Evolutionary conservation across 2,797 vertebrate species (phyloP).

Genomic region (Lagorchestes hirsutus): DNA sequence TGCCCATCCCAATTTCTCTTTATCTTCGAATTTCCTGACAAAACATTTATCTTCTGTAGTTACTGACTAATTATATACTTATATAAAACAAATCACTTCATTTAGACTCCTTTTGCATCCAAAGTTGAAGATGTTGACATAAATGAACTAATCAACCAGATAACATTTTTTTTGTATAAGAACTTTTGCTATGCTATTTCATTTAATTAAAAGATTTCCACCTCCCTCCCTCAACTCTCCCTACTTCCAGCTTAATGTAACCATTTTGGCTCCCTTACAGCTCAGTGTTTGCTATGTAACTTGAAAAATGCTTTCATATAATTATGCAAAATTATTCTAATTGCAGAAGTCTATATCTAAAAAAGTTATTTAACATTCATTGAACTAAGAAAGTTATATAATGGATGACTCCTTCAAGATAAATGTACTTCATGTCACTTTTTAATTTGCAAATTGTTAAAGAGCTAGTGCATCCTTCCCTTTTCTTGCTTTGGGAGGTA

Average conservation of each 20-base stretch:
- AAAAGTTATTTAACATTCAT: conserved; percentile 18
- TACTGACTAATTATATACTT: not conserved
- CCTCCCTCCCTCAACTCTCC: not conserved
- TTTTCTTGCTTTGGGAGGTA: not conserved
- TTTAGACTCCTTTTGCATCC: not conserved
- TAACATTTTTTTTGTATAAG: not conserved
- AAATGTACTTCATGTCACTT: not conserved
- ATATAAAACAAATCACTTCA: not conserved
- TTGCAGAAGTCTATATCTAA: conserved; percentile 31
- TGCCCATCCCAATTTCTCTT: not conserved
- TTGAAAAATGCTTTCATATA: conserved; percentile 18
- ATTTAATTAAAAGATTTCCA: conserved; percentile 22
- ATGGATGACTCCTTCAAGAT: not conserved
- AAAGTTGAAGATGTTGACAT: not conserved
- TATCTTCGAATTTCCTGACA: not conserved
- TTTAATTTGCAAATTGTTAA: conserved; percentile 10
- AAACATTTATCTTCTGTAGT: conserved; percentile 8
- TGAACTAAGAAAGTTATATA: conserved; percentile 15
- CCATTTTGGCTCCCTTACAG: not conserved
- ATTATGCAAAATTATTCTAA: conserved; percentile 26
- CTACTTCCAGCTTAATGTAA: not conserved
- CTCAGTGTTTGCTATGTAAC: conserved; percentile 5
- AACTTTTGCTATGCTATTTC: not conserved
- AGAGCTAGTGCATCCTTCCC: not conserved
- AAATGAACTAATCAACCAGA: not conserved